Base-by-base conservation (phyloP, 2,797 vertebrate genomes). In the Eospalax fontanierii region DNA sequence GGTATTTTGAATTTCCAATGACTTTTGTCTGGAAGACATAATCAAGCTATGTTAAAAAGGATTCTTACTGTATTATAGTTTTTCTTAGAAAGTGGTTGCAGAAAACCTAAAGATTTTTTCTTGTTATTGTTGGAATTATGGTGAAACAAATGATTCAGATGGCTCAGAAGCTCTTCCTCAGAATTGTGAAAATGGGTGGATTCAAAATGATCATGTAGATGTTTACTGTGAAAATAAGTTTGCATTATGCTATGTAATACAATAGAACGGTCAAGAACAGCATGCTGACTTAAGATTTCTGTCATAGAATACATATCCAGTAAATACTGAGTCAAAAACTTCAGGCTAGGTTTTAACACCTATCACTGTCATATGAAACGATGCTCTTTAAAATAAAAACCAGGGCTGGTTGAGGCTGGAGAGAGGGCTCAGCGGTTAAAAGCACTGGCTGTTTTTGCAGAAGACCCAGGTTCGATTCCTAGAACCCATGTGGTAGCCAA, bases 241-340 rank as follows among this genome's bases (percentile, higher is more conserved):
- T 46, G 46, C 4, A 59, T 78, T 50, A 70, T 85, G 89, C 79
- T 86, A 86, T 5, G 73, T 81, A 92, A 79, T 90, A 0, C 50
- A 75, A 54, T 76, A 87, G 95, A 89, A 79, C 11, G 0, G 57
- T 76, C 43, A 86, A n/a, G n/a, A 94, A 70, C 38, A 92, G 16
- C 19, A 59, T 81, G 30, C 57, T 30, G 78, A 81, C 50, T 85
- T 92, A 68, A 30, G 59, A 83, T 76, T 73, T 59, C 7, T 70
- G 74, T 21, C 26, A 91, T 19, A 70, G 5, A 40, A 35, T 85
- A 76, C 50, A 16, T 68, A 79, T 70, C 81, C n/a, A 59, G 40
- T 92, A 84, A 90, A 88, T 90, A 89, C 79, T 89, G 91, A 68
- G 81, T 93, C 26, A 90, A 14, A 82, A 88, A 71, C 38, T 33